phyloP scores from a whole-genome alignment of 2,113 vertebrate species.

The Elephas maximus region DNA sequence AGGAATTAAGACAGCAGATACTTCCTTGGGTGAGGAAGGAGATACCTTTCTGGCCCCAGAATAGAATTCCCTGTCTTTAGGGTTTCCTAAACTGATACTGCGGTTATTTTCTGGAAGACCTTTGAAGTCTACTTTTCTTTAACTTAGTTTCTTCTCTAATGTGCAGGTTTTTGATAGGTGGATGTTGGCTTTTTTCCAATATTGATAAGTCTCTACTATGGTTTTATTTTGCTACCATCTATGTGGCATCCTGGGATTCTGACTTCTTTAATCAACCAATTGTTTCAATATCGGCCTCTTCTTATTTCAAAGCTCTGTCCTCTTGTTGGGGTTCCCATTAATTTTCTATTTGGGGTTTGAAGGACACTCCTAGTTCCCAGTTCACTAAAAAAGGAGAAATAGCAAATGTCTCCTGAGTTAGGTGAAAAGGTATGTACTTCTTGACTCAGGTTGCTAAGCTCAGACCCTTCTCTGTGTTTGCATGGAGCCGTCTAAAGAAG shows the following conservation, averaged over 20 bases:
- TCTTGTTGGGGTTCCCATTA: too few species aligned
- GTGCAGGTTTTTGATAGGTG: not conserved
- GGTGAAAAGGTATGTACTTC: not conserved
- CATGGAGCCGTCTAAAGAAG: too few species aligned
- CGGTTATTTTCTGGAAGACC: not conserved
- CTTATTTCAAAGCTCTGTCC: not conserved
- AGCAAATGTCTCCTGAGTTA: not conserved
- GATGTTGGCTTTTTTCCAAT: not conserved
- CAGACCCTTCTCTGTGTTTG: not conserved
- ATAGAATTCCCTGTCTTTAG: not conserved
- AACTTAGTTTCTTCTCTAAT: not conserved
- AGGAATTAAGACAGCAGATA: not conserved
- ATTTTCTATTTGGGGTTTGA: not conserved
- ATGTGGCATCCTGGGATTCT: not conserved
- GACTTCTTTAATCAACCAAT: not conserved
- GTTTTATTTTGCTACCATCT: not conserved
- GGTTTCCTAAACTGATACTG: not conserved
- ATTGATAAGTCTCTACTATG: not conserved
- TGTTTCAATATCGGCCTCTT: not conserved
- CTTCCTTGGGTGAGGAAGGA: not conserved
- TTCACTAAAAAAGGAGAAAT: not conserved
- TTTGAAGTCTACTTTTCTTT: not conserved
- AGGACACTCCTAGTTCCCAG: too few species aligned
- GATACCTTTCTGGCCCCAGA: not conserved
- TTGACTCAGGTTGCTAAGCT: too few species aligned